Percentiles rank a stretch among this genome's conserved stretches.
Conservation (phyloP, 2,113 vertebrate genomes). For the Thinocorus orbignyianus region DNA sequence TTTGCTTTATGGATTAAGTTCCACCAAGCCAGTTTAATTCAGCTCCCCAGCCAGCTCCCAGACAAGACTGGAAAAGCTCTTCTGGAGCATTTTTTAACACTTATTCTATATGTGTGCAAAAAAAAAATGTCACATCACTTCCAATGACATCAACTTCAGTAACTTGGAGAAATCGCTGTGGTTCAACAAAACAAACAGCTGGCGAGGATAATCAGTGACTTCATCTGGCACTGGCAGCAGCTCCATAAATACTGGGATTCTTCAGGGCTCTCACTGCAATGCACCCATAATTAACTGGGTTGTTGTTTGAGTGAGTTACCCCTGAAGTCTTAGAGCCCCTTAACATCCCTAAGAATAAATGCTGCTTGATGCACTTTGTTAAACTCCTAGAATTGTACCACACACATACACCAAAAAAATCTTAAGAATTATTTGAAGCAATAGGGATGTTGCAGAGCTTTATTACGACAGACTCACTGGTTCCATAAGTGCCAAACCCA, state of each 20-base stretch:
- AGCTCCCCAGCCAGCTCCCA: constrained; percentile 35
- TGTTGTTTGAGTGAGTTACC: background rate
- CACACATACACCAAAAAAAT: background rate
- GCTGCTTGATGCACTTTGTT: background rate
- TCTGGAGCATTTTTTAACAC: constrained; percentile 42
- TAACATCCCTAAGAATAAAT: background rate
- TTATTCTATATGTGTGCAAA: constrained; percentile 42
- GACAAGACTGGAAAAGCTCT: constrained; percentile 57
- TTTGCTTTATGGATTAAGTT: constrained; percentile 45
- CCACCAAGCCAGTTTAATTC: constrained; percentile 10
- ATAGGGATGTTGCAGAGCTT: background rate
- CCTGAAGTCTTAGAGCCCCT: background rate
- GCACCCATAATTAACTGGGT: background rate
- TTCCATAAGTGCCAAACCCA: background rate
- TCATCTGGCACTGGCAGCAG: constrained; percentile 26
- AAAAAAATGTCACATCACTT: constrained; percentile 21
- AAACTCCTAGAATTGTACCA: background rate
- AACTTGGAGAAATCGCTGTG: constrained; percentile 3
- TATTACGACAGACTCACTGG: background rate
- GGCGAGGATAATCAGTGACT: background rate
- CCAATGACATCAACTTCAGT: constrained; percentile 41
- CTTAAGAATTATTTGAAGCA: background rate
- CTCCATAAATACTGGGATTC: background rate
- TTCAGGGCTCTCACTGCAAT: background rate
- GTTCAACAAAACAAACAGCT: constrained; percentile 32